Conservation (phyloP, 2,113 vertebrate genomes). For the Piaya cayana region DNA sequence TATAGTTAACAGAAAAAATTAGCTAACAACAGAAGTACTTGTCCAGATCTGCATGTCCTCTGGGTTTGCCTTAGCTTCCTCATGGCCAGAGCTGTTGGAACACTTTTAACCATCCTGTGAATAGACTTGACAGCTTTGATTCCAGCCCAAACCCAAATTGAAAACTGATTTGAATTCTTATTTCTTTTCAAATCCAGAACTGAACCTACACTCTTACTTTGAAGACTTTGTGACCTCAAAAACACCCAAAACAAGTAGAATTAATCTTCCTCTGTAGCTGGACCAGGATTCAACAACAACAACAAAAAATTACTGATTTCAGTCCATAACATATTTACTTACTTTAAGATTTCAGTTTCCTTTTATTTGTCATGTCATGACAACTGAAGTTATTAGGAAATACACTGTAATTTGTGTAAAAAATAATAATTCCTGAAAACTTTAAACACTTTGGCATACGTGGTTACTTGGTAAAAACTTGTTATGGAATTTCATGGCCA, state of each 20-base stretch:
- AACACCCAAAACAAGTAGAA: not conserved
- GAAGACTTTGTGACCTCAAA: slow-evolving; percentile 5
- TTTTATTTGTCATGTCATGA: slow-evolving; percentile 10
- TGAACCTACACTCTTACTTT: slow-evolving; percentile 38
- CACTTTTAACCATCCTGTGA: slow-evolving; percentile 46
- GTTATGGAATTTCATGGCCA: not conserved
- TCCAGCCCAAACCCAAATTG: slow-evolving; percentile 61
- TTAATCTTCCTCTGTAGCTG: slow-evolving; percentile 36
- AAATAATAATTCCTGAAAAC: slow-evolving; percentile 19
- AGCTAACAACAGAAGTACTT: slow-evolving; percentile 44
- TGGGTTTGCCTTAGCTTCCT: slow-evolving; percentile 57
- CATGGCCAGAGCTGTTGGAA: slow-evolving; percentile 59
- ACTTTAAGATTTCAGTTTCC: slow-evolving; percentile 17
- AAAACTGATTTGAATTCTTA: slow-evolving; percentile 60
- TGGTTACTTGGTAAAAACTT: not conserved
- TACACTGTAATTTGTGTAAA: slow-evolving; percentile 30
- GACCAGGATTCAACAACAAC: not conserved
- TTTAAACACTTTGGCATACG: not conserved
- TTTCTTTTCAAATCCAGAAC: slow-evolving; percentile 46
- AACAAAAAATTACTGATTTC: not conserved
- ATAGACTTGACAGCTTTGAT: slow-evolving; percentile 55
- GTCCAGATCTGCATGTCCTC: slow-evolving; percentile 65
- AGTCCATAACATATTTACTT: not conserved
- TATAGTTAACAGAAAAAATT: slow-evolving; percentile 41
- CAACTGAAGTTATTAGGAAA: slow-evolving; percentile 6